Evolutionary conservation across 2,113 vertebrate species (phyloP).

Genomic region (Empidonax alnorum): DNA sequence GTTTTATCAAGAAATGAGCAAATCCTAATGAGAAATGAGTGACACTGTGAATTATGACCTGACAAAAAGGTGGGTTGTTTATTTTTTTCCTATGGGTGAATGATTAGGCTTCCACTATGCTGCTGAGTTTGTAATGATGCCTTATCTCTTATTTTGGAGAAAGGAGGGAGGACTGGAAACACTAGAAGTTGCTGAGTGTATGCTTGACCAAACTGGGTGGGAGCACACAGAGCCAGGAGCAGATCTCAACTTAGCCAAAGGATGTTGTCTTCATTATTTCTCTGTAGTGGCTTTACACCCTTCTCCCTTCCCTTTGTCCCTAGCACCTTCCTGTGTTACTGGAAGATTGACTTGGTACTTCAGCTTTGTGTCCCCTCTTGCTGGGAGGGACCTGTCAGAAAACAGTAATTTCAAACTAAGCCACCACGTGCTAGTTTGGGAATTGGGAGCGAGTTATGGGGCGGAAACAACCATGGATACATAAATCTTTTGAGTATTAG

Average conservation of each 20-base stretch:
- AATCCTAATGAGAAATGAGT: background rate
- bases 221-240: background rate
- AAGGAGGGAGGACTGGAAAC: background rate
- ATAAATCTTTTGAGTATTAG: background rate
- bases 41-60: background rate
- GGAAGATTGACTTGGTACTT: background rate
- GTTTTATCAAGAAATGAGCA: background rate
- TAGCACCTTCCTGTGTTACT: background rate
- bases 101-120: background rate
- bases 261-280: background rate
- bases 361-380: background rate
- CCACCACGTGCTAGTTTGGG: background rate
- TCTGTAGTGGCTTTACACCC: background rate
- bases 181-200: fast-evolving
- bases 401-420: background rate
- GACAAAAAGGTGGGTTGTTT: background rate
- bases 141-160: background rate
- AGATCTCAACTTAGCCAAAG: background rate
- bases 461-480: background rate
- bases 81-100: background rate
- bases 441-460: background rate
- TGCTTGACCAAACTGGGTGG: background rate
- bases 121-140: background rate
- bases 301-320: background rate
- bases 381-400: background rate